Evolutionary conservation across 2,888 invertebrate species (phyloP).

Genomic region (Meiosimyza decipiens): DNA sequence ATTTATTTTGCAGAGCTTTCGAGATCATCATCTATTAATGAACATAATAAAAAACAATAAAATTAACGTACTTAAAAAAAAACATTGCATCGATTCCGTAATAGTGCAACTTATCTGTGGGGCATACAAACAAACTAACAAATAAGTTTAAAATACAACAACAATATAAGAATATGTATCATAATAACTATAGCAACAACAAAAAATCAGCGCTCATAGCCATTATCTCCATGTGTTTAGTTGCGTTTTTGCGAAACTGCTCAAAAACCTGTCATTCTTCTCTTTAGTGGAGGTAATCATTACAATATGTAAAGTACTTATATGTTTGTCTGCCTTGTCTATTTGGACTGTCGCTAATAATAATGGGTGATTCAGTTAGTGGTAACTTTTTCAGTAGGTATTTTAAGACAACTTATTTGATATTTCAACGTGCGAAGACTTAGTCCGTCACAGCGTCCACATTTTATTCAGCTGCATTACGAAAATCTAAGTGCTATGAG

Average conservation of each 20-base stretch:
- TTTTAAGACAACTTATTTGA: too few species aligned
- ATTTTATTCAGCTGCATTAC: too few species aligned
- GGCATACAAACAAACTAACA: slow-evolving; percentile 2
- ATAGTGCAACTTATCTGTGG: too few species aligned
- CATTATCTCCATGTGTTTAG: slow-evolving; percentile 13
- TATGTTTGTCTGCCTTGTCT: background rate
- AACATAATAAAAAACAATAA: background rate
- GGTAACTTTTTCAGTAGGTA: too few species aligned
- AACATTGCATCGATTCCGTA: background rate
- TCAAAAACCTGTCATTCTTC: slow-evolving; percentile 26
- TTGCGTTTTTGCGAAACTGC: slow-evolving; percentile 12
- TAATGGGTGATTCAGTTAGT: too few species aligned
- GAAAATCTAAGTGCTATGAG: too few species aligned
- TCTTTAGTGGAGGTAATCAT: slow-evolving; percentile 25
- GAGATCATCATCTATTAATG: too few species aligned
- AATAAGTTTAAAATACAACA: background rate
- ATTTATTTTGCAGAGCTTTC: too few species aligned
- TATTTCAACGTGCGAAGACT: too few species aligned
- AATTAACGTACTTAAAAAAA: background rate
- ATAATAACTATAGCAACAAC: slow-evolving; percentile 12
- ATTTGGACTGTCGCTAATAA: background rate
- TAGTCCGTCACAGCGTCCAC: too few species aligned
- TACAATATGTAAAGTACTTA: slow-evolving; percentile 26
- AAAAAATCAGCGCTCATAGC: background rate
- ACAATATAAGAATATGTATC: background rate